phyloP scores from a whole-genome alignment of 2,888 invertebrate genomes.

The Carterocephalus palaemon region DNA sequence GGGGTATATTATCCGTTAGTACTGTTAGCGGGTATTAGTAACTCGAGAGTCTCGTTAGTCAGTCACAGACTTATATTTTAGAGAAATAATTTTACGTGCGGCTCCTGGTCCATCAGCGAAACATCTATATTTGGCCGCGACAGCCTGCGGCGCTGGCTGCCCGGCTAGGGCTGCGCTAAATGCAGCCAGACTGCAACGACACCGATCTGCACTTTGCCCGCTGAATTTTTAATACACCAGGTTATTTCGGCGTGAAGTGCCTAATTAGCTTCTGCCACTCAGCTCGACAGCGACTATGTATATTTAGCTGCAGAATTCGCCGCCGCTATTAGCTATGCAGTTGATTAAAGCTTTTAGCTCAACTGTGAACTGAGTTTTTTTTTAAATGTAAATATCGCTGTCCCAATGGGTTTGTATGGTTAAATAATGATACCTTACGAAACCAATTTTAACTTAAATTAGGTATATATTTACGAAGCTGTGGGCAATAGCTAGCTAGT shows the following conservation, averaged over 20 bases:
- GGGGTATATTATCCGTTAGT: too few species aligned
- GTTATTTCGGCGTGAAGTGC: constrained; percentile 57
- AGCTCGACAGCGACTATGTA: constrained; percentile 22
- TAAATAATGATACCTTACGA: too few species aligned
- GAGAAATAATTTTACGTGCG: too few species aligned
- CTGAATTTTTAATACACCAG: constrained; percentile 67
- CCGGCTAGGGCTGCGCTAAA: constrained; percentile 57
- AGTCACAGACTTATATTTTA: too few species aligned
- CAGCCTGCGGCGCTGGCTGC: constrained; percentile 44
- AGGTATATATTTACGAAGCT: too few species aligned
- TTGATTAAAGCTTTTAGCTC: constrained; percentile 17
- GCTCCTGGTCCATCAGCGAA: constrained; percentile 39
- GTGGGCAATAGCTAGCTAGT: too few species aligned
- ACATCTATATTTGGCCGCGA: constrained; percentile 58
- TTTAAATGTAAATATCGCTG: constrained; percentile 11
- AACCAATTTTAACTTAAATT: too few species aligned
- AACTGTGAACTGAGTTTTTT: constrained; percentile 12
- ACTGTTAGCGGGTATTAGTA: too few species aligned
- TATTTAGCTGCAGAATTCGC: constrained; percentile 22
- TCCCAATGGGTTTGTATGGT: neutral
- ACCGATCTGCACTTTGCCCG: constrained; percentile 69
- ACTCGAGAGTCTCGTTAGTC: too few species aligned
- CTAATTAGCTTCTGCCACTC: constrained; percentile 52
- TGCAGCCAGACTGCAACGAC: constrained; percentile 64
- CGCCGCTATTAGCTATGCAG: constrained; percentile 21